Evolutionary conservation across 2,888 invertebrate species (phyloP).

Genomic region (Trichogramma evanescens): DNA sequence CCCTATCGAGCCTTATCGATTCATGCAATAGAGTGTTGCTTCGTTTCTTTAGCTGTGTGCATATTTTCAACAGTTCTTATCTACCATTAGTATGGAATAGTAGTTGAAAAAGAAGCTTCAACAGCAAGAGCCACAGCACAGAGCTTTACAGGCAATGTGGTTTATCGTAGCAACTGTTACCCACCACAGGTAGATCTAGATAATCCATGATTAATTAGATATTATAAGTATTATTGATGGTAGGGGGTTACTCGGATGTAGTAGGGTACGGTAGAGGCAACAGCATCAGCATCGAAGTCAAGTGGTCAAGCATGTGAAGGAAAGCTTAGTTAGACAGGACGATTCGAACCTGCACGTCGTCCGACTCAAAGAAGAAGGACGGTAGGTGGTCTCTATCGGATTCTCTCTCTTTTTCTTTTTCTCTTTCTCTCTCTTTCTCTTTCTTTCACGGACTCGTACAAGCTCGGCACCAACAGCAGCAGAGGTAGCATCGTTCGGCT

Average conservation of each 20-base stretch:
- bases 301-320: neutral
- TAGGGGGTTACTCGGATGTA: conserved; percentile 28
- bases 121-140: conserved; percentile 9
- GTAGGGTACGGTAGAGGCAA: conserved; percentile 10
- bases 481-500: neutral
- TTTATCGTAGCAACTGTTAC: conserved; percentile 12
- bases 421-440: conserved; percentile 14
- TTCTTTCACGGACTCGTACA: neutral
- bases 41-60: neutral
- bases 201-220: conserved; percentile 47
- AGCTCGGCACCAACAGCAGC: neutral
- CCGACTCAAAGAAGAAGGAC: conserved; percentile 44
- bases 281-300: conserved; percentile 4
- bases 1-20: conserved; percentile 3
- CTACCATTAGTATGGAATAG: neutral
- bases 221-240: conserved; percentile 46
- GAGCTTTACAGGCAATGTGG: neutral
- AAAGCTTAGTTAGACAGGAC: too few species aligned
- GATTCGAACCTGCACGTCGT: conserved; percentile 15
- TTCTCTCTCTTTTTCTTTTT: conserved; percentile 27
- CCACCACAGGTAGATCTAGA: conserved; percentile 35
- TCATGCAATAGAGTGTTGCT: conserved; percentile 4
- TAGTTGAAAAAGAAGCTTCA: conserved; percentile 5
- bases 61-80: conserved; percentile 9
- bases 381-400: conserved; percentile 46